Evolutionary conservation across 2,797 vertebrate species (phyloP).

Genomic region (Phoxinus dragarum): DNA sequence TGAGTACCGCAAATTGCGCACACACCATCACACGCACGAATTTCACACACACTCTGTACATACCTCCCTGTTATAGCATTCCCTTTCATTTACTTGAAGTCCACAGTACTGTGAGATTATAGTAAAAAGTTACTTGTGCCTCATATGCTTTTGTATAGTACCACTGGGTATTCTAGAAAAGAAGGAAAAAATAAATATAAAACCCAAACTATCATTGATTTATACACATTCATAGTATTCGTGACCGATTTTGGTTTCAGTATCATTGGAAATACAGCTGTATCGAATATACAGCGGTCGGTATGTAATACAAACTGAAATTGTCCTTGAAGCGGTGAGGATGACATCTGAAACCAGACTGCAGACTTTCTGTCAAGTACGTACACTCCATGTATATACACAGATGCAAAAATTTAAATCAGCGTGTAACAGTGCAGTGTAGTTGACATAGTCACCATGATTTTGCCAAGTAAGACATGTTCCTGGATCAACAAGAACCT

Average conservation of each 20-base stretch:
- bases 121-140: slow-evolving; percentile 70
- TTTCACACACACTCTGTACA: slow-evolving; percentile 62
- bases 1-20: neutral
- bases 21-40: neutral
- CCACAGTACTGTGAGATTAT: slow-evolving; percentile 63
- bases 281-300: slow-evolving; percentile 4
- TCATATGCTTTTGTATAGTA: slow-evolving; percentile 61
- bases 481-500: neutral
- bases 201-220: slow-evolving; percentile 64
- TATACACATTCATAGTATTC: slow-evolving; percentile 78
- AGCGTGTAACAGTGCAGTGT: neutral
- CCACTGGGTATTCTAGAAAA: slow-evolving; percentile 58
- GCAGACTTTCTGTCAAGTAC: slow-evolving; percentile 26
- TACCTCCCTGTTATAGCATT: slow-evolving; percentile 54
- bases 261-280: slow-evolving; percentile 64
- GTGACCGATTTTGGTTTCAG: slow-evolving; percentile 76
- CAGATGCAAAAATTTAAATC: slow-evolving; percentile 26
- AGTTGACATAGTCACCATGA: neutral
- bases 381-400: slow-evolving; percentile 20
- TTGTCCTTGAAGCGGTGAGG: slow-evolving; percentile 59
- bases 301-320: slow-evolving; percentile 52
- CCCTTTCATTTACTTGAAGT: slow-evolving; percentile 60
- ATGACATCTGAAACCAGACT: slow-evolving; percentile 27
- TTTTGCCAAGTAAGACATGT: neutral
- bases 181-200: slow-evolving; percentile 60